These are phyloP conservation scores for Antheraea yamamai DNA, from an alignment of 2,888 invertebrate genomes.

Conservation along the genomic window DNA sequence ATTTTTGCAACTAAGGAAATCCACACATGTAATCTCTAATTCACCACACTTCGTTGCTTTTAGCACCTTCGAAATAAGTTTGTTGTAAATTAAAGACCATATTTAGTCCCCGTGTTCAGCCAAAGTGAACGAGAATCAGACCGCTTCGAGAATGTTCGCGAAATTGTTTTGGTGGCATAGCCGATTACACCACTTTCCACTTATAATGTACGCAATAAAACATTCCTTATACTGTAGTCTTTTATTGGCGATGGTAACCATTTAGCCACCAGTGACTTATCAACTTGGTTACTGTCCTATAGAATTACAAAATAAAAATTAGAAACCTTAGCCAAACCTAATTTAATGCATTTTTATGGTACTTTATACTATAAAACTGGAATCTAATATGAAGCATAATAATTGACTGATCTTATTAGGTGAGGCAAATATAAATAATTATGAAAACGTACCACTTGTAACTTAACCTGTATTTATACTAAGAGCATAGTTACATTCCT, in stretches of 20 bases:
- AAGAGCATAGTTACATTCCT: too few relatives aligned
- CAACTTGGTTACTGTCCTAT: background rate
- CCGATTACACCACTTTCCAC: background rate
- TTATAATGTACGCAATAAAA: background rate
- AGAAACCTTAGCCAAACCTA: background rate
- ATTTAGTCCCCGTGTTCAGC: background rate
- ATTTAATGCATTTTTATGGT: background rate
- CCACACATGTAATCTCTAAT: too few relatives aligned
- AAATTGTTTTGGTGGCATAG: background rate
- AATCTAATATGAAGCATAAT: background rate
- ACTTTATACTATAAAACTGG: background rate
- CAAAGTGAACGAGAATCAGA: background rate
- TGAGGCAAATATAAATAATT: background rate
- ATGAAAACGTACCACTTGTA: background rate
- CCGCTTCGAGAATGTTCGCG: background rate
- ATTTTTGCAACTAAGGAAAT: too few relatives aligned
- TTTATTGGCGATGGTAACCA: background rate
- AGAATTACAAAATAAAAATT: background rate
- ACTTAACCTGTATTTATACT: background rate
- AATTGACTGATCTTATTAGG: background rate
- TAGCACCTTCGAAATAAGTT: background rate
- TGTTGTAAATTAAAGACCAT: background rate
- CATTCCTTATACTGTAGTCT: background rate
- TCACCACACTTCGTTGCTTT: too few relatives aligned
- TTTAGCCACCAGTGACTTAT: background rate